A percentile compares a stretch with the other conserved stretches of the same genome.
Evolutionary conservation across 1,140 invertebrate genomes (phyloP).

Genomic region (Pantala flavescens): DNA sequence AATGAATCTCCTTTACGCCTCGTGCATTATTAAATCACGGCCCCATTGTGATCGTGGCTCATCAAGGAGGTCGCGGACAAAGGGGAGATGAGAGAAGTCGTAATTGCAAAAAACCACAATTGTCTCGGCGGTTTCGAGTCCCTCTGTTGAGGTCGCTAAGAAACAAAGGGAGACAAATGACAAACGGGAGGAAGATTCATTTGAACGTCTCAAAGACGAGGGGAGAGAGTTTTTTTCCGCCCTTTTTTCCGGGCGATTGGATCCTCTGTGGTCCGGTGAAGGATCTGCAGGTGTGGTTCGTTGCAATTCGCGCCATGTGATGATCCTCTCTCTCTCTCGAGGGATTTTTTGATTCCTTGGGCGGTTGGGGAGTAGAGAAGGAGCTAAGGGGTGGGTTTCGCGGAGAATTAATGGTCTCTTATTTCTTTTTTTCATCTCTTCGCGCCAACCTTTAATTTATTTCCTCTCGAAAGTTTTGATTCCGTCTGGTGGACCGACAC

Average conservation of each 20-base stretch:
- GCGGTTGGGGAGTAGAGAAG: no score
- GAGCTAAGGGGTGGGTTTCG: no score
- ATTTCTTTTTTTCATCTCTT: no score
- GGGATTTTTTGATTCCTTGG: no score
- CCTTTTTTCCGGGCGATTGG: background rate
- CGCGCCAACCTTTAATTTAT: no score
- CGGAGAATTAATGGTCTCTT: no score
- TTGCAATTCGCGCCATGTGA: no score
- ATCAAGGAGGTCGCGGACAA: background rate
- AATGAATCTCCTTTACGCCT: background rate
- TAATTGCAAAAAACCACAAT: slow-evolving; percentile 1
- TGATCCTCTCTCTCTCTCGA: no score
- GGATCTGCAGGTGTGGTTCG: no score
- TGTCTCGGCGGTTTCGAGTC: background rate
- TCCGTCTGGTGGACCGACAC: no score
- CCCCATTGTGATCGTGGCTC: background rate
- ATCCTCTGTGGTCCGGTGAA: no score
- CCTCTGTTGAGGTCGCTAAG: background rate
- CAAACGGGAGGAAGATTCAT: background rate
- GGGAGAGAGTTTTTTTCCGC: background rate
- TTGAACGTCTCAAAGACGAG: slow-evolving; percentile 4
- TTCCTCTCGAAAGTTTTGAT: no score
- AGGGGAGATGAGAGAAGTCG: background rate
- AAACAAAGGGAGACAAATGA: background rate
- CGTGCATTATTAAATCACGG: background rate